Conservation (phyloP, 1,140 invertebrate genomes). For the Zaprionus africanus region DNA sequence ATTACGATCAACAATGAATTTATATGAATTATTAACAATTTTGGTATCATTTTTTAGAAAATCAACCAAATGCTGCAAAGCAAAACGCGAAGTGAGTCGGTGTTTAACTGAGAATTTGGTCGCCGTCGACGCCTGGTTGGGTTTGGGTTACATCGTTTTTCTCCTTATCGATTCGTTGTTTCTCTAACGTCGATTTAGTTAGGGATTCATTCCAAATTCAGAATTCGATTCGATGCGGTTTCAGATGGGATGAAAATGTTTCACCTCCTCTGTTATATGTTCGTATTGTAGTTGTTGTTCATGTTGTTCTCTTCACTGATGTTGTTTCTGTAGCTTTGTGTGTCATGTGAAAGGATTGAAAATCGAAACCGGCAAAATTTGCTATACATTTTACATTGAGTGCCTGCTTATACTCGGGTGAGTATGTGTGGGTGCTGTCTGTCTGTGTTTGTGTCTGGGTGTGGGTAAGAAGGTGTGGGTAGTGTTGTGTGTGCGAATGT, state of each 20-base stretch:
- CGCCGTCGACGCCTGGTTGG: conserved; percentile 11
- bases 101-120: conserved; percentile 30
- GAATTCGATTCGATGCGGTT: neutral
- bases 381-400: neutral
- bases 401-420: neutral
- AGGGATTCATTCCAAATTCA: neutral
- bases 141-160: neutral
- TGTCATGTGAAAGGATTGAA: neutral
- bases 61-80: conserved; percentile 21
- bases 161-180: neutral
- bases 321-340: neutral
- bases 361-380: conserved; percentile 2
- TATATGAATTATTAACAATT: conserved; percentile 33
- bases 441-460: neutral
- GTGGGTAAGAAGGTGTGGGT: neutral
- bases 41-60: conserved; percentile 18
- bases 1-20: conserved; percentile 28
- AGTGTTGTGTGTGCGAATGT: neutral
- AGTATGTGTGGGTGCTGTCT: neutral
- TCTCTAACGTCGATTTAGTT: neutral
- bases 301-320: neutral
- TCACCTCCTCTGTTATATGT: neutral
- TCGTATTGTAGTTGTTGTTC: neutral
- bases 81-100: conserved; percentile 15
- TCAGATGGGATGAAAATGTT: neutral